A percentile compares a stretch with the other conserved stretches of the same genome.
Evolutionary conservation across 2,113 vertebrate genomes (phyloP).

Genomic region (Thamnaconus septentrionalis): DNA sequence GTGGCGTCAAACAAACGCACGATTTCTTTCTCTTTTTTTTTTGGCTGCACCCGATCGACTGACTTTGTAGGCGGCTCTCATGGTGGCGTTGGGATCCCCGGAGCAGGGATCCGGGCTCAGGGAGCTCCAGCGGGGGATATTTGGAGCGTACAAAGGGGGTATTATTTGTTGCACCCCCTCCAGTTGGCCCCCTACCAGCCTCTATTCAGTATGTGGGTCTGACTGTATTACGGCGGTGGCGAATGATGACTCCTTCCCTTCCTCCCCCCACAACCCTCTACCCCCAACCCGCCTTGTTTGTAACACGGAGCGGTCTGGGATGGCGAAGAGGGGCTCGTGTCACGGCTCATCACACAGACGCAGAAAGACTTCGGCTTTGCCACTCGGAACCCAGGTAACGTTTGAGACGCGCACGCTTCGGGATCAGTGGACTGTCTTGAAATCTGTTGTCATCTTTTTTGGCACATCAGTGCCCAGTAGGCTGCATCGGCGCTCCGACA

Average conservation of each 20-base stretch:
- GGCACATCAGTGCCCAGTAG: too few species aligned
- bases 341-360: too few species aligned
- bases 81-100: slow-evolving; percentile 60
- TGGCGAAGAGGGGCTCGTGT: too few species aligned
- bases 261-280: background rate
- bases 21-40: too few species aligned
- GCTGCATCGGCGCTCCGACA: too few species aligned
- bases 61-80: slow-evolving; percentile 69
- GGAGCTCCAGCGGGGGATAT: slow-evolving; percentile 57
- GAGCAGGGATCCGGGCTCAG: slow-evolving; percentile 41
- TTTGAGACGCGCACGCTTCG: background rate
- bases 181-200: slow-evolving; percentile 54
- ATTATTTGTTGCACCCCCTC: slow-evolving; percentile 68
- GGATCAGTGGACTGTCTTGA: background rate
- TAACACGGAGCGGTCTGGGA: too few species aligned
- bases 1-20: too few species aligned
- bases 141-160: slow-evolving; percentile 66
- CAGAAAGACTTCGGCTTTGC: too few species aligned
- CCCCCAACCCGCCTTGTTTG: too few species aligned
- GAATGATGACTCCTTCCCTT: slow-evolving; percentile 50
- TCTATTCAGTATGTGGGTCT: slow-evolving; percentile 57
- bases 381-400: too few species aligned
- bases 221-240: slow-evolving; percentile 44
- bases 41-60: too few species aligned
- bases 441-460: too few species aligned